These are phyloP conservation scores for Collichthys lucidus DNA, from an alignment of 2,113 vertebrate genomes.

Conservation along the genomic window DNA sequence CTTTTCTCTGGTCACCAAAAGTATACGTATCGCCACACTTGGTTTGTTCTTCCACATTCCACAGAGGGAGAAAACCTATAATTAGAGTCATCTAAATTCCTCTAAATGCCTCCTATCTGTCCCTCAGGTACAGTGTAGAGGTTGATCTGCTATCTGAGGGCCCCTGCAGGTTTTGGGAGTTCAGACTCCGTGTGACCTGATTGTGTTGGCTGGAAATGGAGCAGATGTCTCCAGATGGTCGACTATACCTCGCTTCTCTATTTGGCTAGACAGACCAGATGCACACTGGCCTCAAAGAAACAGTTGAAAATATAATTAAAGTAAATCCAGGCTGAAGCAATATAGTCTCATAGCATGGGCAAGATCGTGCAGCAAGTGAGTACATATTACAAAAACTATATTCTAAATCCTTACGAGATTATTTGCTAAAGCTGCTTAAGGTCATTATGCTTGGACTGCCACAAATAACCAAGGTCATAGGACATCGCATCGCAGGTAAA, in stretches of 20 bases:
- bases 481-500: background rate
- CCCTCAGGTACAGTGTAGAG: slow-evolving; percentile 38
- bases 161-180: slow-evolving; percentile 24
- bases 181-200: slow-evolving; percentile 63
- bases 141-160: slow-evolving; percentile 24
- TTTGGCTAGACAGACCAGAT: slow-evolving; percentile 42
- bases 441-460: background rate
- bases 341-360: background rate
- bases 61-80: slow-evolving; percentile 29
- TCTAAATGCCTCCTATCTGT: slow-evolving; percentile 31
- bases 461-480: background rate
- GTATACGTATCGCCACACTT: background rate
- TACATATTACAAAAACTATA: background rate
- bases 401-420: background rate
- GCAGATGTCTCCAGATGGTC: slow-evolving; percentile 60
- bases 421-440: background rate
- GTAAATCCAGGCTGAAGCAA: slow-evolving; percentile 21
- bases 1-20: slow-evolving; percentile 15
- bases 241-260: slow-evolving; percentile 24
- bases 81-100: slow-evolving; percentile 38
- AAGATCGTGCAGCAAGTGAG: background rate
- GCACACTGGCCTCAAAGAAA: slow-evolving; percentile 17
- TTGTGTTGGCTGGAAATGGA: slow-evolving; percentile 67
- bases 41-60: slow-evolving; percentile 41
- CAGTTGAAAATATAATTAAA: slow-evolving; percentile 23